Evolutionary conservation across 2,113 vertebrate species (phyloP), one percentile per base, ranked within the genome.

Genomic region (Thamnophis sirtalis): DNA sequence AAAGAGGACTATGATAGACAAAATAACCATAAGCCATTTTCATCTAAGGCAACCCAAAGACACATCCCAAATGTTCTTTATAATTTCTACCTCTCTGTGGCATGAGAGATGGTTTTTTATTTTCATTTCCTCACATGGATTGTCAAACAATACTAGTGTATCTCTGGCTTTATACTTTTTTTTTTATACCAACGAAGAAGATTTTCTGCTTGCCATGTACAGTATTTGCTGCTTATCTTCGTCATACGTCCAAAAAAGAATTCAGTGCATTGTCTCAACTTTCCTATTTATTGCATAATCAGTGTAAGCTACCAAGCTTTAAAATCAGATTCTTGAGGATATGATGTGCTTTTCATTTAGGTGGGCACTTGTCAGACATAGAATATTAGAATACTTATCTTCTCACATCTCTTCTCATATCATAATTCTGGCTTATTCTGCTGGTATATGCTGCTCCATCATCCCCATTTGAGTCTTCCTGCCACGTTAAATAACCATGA

Each of bases 181-280:
- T 60, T 86, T 93, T 91, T 17, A 50, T 94, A 95, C 51, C 56
- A 92, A 91, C 53, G n/a, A 91, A 55, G 10, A 56, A 26, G 9
- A 15, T 10, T 43, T 9, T 15, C 22, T 88, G 19, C 63, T 43
- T 86, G 73, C 92, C 93, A 92, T 92, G 87, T 15, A n/a, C 0
- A n/a, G 28, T 68, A 15, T 73, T 38, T 84, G 33, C 92, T 90
- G 58, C 51, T 91, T 80, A 88, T 15, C 22, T 38, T 24, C 56
- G 92, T 93, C 33, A 38, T 7, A 28, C 92, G 88, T 73, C 86
- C 93, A 85, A 92, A 90, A 94, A 9, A 89, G 87, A 93, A 93
- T 93, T 86, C 9, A 88, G 88, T 94, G 50, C 94, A 88, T 1
- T 50, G 90, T 48, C 26, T 87, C 89, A 33, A 80, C 85, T 95